Base-by-base conservation (phyloP, 2,113 vertebrate species). In the Neofelis nebulosa region DNA sequence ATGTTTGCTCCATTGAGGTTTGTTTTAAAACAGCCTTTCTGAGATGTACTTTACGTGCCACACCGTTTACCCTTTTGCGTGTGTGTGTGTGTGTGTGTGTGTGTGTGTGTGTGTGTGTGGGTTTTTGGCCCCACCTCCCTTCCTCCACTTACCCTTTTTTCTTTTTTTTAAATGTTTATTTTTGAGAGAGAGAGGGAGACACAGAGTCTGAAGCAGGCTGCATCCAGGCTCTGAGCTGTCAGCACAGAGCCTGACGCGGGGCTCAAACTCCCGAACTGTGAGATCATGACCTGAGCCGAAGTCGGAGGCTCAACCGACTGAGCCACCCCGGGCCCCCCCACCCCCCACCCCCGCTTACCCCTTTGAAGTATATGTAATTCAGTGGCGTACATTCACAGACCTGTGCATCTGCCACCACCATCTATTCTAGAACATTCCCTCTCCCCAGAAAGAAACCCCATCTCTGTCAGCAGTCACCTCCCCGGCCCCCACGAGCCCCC, bases 41-140 rank as follows among this genome's bases (percentile, higher is more conserved):
- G 41, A 55, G 57, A 25, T 21, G 4, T 27, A 52, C 13, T 25
- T 92, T n/a, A 29, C 25, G 2, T n/a, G 6, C n/a, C 9, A 2
- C 5, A 36, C 3, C 33, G 0, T 14, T 50, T n/a, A 45, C 6
- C 10, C 6, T 61, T 93, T 33, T 14, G 65, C 5, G 21, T 25
- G 11, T 66, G 18, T n/a, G 31, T 12, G 2, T 66, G 16, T 10
- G 3, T 4, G 3, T 27, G 16, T 10, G 8, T 4, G 0, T 27
- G 6, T 3, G 7, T 66, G 16, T 10, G 3, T 4, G 3, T 27
- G 16, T 10, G 8, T 4, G 0, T 27, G 6, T 3, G 7, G 18
- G 5, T 31, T 5, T 29, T 65, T 66, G 63, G 63, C 16, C 16
- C 33, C 16, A n/a, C 33, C 33, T 18, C 8, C 68, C 16, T 1